Conservation (phyloP, 2,113 vertebrate genomes). For the Heliornis fulica region DNA sequence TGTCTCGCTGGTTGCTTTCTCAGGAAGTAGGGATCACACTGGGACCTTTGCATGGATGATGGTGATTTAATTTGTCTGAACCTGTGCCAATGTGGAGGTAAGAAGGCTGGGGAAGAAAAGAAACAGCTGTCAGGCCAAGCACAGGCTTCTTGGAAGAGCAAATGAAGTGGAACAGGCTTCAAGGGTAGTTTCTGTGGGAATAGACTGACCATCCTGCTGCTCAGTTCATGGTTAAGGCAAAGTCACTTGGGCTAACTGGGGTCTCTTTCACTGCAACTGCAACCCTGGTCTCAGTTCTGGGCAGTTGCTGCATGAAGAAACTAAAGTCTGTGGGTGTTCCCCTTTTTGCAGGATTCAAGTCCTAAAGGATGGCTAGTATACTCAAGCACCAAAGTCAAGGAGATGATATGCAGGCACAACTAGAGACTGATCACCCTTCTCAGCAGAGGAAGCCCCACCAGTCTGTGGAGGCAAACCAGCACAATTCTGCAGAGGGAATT, state of each 20-base stretch:
- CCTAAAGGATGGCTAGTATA: rapidly evolving
- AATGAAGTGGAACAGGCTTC: background rate
- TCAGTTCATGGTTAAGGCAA: background rate
- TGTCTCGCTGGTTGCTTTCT: background rate
- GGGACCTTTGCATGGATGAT: background rate
- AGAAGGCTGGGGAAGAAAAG: background rate
- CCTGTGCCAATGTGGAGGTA: background rate
- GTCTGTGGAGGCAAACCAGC: background rate
- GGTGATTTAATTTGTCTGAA: background rate
- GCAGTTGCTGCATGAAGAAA: background rate
- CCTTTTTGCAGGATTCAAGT: background rate
- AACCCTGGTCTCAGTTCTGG: background rate
- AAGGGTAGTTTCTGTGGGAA: background rate
- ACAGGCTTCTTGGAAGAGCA: background rate
- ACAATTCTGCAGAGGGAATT: background rate
- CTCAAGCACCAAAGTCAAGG: background rate
- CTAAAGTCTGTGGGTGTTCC: background rate
- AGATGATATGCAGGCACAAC: background rate
- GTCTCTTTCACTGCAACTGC: background rate
- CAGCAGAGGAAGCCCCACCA: background rate
- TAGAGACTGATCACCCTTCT: background rate
- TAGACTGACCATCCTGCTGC: background rate
- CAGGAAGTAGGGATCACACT: background rate
- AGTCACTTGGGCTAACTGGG: background rate
- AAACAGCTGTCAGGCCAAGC: background rate